These are phyloP conservation scores for Nixonia krombeini DNA, from an alignment of 1,140 invertebrate genomes.

Conservation along the genomic window DNA sequence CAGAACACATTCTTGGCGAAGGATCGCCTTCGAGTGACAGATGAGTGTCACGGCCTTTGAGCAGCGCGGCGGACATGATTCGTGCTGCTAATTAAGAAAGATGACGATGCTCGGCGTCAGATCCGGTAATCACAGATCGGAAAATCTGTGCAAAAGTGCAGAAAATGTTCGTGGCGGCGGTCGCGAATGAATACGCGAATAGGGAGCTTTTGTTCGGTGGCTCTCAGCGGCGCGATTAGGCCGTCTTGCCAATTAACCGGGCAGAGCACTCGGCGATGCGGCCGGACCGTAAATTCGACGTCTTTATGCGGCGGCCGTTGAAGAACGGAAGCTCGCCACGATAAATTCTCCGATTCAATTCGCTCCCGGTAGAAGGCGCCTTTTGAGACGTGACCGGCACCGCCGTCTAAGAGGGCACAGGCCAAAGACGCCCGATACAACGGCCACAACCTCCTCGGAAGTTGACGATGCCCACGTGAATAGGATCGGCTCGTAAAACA, in stretches of 20 bases:
- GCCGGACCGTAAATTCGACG: conserved; percentile 62
- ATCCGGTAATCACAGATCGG: no score
- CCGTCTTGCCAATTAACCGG: conserved; percentile 64
- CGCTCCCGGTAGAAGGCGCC: conserved; percentile 26
- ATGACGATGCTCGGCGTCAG: no score
- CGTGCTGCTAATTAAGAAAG: no score
- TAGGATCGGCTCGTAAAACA: conserved; percentile 42
- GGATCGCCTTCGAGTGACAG: no score
- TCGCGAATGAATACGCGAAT: no score
- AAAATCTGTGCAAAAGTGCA: no score
- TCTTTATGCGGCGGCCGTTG: conserved; percentile 61
- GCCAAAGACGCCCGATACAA: conserved; percentile 19
- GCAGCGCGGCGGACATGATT: no score
- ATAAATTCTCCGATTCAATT: conserved; percentile 72
- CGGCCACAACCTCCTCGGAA: conserved; percentile 24
- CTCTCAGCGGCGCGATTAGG: conserved; percentile 53
- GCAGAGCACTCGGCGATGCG: conserved; percentile 51
- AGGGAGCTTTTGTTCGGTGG: no score
- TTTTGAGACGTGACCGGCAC: conserved; percentile 25
- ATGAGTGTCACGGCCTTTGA: no score
- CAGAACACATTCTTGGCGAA: no score
- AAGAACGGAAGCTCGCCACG: conserved; percentile 69
- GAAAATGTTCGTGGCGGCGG: no score
- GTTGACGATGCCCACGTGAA: conserved; percentile 29
- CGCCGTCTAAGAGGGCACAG: conserved; percentile 26